These are phyloP conservation scores for Lysandra bellargus DNA, from an alignment of 2,888 invertebrate genomes.

Conservation along the genomic window DNA sequence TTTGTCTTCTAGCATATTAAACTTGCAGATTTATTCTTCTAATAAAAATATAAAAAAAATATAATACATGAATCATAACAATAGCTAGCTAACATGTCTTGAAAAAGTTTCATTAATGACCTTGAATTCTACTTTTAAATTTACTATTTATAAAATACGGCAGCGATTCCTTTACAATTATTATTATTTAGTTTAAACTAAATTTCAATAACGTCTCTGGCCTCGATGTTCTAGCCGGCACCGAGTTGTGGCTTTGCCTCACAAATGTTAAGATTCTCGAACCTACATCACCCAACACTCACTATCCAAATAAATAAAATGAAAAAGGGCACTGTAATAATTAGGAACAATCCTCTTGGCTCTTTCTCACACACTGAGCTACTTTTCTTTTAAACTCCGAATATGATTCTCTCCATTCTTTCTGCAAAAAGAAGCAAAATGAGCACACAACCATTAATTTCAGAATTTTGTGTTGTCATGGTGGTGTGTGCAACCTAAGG, in stretches of 20 bases:
- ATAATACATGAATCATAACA: conserved; percentile 74
- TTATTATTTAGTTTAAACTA: conserved; percentile 72
- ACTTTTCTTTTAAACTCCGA: conserved; percentile 98
- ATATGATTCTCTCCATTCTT: conserved; percentile 99
- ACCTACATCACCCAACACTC: conserved; percentile 72
- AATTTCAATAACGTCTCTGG: conserved; percentile 79
- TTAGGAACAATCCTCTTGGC: conserved; percentile 98
- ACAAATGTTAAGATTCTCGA: conserved; percentile 53
- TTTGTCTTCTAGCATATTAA: conserved; percentile 46
- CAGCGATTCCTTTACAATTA: conserved; percentile 78
- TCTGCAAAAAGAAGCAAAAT: conserved; percentile 85
- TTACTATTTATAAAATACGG: conserved; percentile 78
- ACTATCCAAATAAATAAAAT: conserved; percentile 71
- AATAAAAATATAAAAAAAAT: conserved; percentile 65
- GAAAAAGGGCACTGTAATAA: conserved; percentile 77
- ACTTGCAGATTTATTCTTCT: conserved; percentile 77
- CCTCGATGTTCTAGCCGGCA: conserved; percentile 60
- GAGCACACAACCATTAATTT: conserved; percentile 77
- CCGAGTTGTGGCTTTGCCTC: conserved; percentile 57
- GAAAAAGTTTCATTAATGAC: conserved; percentile 77
- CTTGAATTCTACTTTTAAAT: conserved; percentile 70
- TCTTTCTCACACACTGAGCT: conserved; percentile 98
- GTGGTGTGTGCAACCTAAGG: conserved; percentile 54
- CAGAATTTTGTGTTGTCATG: conserved; percentile 49
- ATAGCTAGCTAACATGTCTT: conserved; percentile 78